Evolutionary conservation across 92 coral and sea anemone species (phyloP).

Genomic region (Heliopora coerulea): DNA sequence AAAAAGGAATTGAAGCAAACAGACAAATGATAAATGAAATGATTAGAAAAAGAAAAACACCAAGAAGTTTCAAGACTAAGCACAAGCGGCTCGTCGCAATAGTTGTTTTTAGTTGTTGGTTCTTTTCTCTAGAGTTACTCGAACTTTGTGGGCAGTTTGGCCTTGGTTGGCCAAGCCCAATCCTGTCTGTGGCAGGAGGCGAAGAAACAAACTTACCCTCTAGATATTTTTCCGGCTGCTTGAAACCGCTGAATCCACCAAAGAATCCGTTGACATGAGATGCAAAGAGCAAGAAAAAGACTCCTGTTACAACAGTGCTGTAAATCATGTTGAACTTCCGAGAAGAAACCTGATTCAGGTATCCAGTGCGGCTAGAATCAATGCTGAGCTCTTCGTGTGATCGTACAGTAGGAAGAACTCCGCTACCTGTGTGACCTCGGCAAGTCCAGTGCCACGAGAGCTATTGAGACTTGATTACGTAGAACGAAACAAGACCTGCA

Average conservation of each 20-base stretch:
- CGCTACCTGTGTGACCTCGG: background rate
- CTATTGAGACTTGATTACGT: too few relatives aligned
- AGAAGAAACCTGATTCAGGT: background rate
- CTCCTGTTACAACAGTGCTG: background rate
- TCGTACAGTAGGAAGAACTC: background rate
- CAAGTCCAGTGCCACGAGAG: too few relatives aligned
- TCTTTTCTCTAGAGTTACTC: background rate
- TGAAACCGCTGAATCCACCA: background rate
- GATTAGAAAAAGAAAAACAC: background rate
- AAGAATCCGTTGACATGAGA: constrained; percentile 8
- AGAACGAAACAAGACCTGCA: too few relatives aligned
- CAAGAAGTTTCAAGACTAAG: background rate
- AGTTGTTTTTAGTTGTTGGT: background rate
- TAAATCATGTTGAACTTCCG: background rate
- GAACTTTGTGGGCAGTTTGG: background rate
- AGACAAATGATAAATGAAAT: background rate
- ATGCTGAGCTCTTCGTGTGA: background rate
- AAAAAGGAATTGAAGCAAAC: background rate
- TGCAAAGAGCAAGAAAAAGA: background rate
- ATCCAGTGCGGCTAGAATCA: background rate
- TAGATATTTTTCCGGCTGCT: background rate
- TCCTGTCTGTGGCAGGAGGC: constrained; percentile 21
- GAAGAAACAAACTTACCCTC: constrained; percentile 16
- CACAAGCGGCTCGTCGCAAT: background rate
- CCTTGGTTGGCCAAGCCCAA: constrained; percentile 19